These are phyloP conservation scores for Pherbina coryleti DNA, from an alignment of 2,888 invertebrate species.

Conservation along the genomic window DNA sequence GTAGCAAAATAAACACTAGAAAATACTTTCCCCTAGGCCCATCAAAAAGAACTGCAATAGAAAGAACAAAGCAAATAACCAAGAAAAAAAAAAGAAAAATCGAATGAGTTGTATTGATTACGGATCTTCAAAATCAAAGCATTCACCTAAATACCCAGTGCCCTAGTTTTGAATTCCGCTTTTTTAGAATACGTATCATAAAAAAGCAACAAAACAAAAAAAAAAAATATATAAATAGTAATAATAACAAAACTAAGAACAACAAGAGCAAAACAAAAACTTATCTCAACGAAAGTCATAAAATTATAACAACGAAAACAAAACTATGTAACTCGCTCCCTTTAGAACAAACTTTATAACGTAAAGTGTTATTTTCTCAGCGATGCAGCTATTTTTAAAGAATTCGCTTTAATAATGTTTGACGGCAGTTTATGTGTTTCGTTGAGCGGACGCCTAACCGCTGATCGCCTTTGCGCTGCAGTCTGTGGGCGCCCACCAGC, in stretches of 20 bases:
- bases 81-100: background rate
- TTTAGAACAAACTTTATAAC: no score
- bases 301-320: slow-evolving; percentile 47
- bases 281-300: slow-evolving; percentile 34
- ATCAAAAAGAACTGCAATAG: background rate
- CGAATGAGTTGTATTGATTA: slow-evolving; percentile 49
- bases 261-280: background rate
- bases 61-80: background rate
- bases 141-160: slow-evolving; percentile 31
- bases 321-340: slow-evolving; percentile 51
- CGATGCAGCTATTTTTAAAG: slow-evolving; percentile 4
- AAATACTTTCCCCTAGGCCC: slow-evolving; percentile 40
- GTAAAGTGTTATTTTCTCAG: background rate
- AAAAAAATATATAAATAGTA: background rate
- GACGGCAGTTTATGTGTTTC: background rate
- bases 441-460: background rate
- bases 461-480: background rate
- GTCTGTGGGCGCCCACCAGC: background rate
- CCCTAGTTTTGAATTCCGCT: slow-evolving; percentile 29
- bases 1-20: slow-evolving; percentile 37
- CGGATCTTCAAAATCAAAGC: slow-evolving; percentile 16
- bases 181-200: background rate
- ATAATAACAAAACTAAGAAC: slow-evolving; percentile 17
- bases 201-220: background rate
- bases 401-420: slow-evolving; percentile 5